Evolutionary conservation across 1,140 invertebrate genomes (phyloP).

Genomic region (Ceratitis capitata): DNA sequence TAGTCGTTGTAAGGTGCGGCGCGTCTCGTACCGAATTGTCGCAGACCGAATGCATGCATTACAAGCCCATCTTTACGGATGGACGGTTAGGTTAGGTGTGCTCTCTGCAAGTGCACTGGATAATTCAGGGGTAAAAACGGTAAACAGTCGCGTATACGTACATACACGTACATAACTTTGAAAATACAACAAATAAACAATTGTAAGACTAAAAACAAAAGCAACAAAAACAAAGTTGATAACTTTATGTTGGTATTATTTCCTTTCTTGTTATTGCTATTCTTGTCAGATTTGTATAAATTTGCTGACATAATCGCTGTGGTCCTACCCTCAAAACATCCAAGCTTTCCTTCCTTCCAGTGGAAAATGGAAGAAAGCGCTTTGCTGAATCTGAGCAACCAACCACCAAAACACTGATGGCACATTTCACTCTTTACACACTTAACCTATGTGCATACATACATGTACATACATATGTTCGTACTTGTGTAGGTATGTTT

Average conservation of each 20-base stretch:
- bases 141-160: neutral
- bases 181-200: conserved; percentile 20
- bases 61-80: conserved; percentile 30
- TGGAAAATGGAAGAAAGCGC: conserved; percentile 5
- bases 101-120: conserved; percentile 31
- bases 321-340: conserved; percentile 60
- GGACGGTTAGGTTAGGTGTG: conserved; percentile 28
- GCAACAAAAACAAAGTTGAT: conserved; percentile 19
- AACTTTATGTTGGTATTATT: conserved; percentile 16
- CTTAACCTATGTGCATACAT: too few species aligned
- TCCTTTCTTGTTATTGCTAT: conserved; percentile 2
- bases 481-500: neutral
- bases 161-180: neutral
- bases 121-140: conserved; percentile 33
- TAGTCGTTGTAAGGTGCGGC: conserved; percentile 6
- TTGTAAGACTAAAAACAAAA: neutral
- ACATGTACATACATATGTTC: neutral
- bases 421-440: neutral
- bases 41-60: conserved; percentile 25
- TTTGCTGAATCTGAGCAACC: conserved; percentile 22
- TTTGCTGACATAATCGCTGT: conserved; percentile 60
- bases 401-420: neutral
- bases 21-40: conserved; percentile 23
- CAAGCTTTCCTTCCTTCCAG: conserved; percentile 17
- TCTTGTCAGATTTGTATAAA: conserved; percentile 32